Conservation (phyloP, 2,888 invertebrate genomes). For the Drosophila meridionalis region DNA sequence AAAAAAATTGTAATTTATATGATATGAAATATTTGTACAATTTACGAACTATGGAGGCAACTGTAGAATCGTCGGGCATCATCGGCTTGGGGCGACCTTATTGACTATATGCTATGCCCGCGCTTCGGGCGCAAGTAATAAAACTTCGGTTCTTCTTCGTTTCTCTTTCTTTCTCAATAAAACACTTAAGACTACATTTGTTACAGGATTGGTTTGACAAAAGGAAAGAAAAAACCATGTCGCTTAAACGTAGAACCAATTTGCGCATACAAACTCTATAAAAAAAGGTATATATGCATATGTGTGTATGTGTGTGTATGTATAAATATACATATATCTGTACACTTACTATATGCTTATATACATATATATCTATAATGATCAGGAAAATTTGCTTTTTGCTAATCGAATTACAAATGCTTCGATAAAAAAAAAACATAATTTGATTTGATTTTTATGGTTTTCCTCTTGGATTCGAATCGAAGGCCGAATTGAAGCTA, state of each 20-base stretch:
- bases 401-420: constrained; percentile 34
- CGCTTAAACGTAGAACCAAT: constrained; percentile 43
- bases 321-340: neutral
- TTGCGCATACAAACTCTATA: constrained; percentile 44
- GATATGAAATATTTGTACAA: constrained; percentile 1
- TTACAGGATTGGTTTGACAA: constrained; percentile 61
- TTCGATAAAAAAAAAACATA: constrained; percentile 15
- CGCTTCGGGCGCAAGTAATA: neutral
- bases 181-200: constrained; percentile 72
- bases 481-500: constrained; percentile 10
- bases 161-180: constrained; percentile 70
- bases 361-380: neutral
- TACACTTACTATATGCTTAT: neutral
- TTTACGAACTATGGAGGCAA: constrained; percentile 6
- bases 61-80: constrained; percentile 1
- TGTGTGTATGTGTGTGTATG: neutral
- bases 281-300: constrained; percentile 7
- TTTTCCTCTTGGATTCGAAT: constrained; percentile 17
- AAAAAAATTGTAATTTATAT: constrained; percentile 1
- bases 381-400: constrained; percentile 10
- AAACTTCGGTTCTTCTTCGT: constrained; percentile 36
- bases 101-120: neutral
- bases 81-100: neutral
- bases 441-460: neutral
- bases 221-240: constrained; percentile 29